Conservation (phyloP, 2,113 vertebrate genomes). For the Porphyrio hochstetteri region DNA sequence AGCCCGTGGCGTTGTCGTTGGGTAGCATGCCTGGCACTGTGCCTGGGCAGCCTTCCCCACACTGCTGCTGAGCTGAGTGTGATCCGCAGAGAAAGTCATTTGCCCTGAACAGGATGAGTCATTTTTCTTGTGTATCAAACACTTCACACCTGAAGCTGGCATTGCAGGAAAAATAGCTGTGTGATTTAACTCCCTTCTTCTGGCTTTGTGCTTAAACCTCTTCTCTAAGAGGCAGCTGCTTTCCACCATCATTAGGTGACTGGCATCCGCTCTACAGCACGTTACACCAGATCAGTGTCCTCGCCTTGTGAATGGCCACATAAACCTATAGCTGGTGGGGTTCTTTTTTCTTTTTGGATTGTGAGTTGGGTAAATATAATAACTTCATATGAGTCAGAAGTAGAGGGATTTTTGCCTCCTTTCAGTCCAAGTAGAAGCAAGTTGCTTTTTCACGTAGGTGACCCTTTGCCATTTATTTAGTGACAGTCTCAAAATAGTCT, state of each 20-base stretch:
- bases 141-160: constrained; percentile 16
- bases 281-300: not conserved
- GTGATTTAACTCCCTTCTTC: not conserved
- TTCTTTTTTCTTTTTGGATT: not conserved
- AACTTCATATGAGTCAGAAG: not conserved
- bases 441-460: not conserved
- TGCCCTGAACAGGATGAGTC: not conserved
- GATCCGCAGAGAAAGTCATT: not conserved
- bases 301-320: not conserved
- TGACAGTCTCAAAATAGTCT: not conserved
- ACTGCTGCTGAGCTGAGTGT: not conserved
- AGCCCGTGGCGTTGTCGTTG: not conserved
- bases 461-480: not conserved
- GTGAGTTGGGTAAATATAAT: not conserved
- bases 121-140: not conserved
- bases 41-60: not conserved
- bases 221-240: not conserved
- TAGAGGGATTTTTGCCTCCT: not conserved
- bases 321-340: not conserved
- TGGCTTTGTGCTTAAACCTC: not conserved
- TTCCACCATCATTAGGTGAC: not conserved
- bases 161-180: not conserved
- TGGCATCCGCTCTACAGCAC: not conserved
- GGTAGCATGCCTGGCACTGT: not conserved
- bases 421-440: not conserved